Conservation (phyloP, 2,888 invertebrate genomes). For the Homarus gammarus region DNA sequence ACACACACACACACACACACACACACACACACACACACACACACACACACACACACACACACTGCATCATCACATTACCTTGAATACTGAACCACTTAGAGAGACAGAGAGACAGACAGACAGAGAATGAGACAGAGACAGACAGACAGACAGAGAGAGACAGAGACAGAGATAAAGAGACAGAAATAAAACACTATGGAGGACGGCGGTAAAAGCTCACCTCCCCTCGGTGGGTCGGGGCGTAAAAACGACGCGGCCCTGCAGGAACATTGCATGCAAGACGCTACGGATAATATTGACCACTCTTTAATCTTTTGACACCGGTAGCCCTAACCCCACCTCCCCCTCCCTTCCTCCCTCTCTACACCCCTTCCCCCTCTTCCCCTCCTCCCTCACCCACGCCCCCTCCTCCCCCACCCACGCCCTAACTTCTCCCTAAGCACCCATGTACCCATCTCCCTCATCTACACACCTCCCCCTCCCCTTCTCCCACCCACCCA, state of each 20-base stretch:
- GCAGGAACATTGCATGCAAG: conserved; percentile 30
- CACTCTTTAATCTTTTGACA: conserved; percentile 61
- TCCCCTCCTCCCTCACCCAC: background rate
- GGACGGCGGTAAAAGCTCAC: background rate
- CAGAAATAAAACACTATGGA: too few species aligned
- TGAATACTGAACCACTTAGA: too few species aligned
- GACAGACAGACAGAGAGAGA: too few species aligned
- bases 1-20: conserved; percentile 15
- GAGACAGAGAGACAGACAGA: too few species aligned
- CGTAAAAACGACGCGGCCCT: background rate
- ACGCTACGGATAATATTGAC: conserved; percentile 55
- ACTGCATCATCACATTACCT: too few species aligned
- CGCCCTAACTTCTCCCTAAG: background rate
- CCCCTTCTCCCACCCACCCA: background rate
- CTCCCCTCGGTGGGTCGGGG: too few species aligned
- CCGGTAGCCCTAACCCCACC: conserved; percentile 6
- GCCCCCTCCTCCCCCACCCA: background rate
- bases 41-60: too few species aligned
- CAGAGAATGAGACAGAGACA: too few species aligned
- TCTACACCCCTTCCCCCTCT: background rate
- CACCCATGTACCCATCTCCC: background rate
- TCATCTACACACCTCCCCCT: background rate
- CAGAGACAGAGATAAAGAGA: too few species aligned
- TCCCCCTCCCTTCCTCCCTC: background rate
- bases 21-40: background rate